Evolutionary conservation across 2,113 vertebrate species (phyloP), one percentile per base, ranked within the genome.

Genomic region (Cyanistes caeruleus): DNA sequence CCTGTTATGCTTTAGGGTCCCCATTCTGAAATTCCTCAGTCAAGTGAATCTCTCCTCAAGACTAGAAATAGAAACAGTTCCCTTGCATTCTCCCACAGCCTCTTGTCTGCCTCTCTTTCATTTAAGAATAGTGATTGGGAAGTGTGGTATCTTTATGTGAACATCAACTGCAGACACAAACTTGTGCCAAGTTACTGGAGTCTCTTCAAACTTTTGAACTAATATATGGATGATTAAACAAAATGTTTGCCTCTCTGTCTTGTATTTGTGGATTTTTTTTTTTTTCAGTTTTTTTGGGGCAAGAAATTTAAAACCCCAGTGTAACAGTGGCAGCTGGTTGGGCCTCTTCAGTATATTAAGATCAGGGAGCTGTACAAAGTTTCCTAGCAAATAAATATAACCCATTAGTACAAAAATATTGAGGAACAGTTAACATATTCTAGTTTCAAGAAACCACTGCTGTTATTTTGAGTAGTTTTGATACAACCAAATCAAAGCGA

Each of bases 381-480:
- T 97, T 97, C 41, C 88, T 95, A 90, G 79, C 72, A 92, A 96
- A 94, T 84, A 95, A 89, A 92, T 83, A 52, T 10, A 88, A 94
- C 52, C 89, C 51, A 85, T 95, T 91, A 22, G 65, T 46, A 93
- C 49, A 68, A 46, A 94, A 91, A 90, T 96, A 90, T 52, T 84
- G 97, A 97, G 96, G 87, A 95, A 85, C 76, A n/a, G 84, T 94
- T 95, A 94, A 95, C 86, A 30, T 84, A 92, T 96, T 97, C 97
- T 84, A 76, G 90, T 97, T 97, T 96, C 92, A 89, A 97, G 97
- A 96, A 98, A 95, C 93, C 92, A 89, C 95, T 94, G 95, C 97
- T 97, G 97, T 97, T 98, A 97, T 97, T 98, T 94, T 94, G 97
- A 97, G 97, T 94, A 97, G 97, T 98, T 98, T 98, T 97, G 97